phyloP scores from a whole-genome alignment of 2,797 vertebrate species.

The Malacoraja senta region DNA sequence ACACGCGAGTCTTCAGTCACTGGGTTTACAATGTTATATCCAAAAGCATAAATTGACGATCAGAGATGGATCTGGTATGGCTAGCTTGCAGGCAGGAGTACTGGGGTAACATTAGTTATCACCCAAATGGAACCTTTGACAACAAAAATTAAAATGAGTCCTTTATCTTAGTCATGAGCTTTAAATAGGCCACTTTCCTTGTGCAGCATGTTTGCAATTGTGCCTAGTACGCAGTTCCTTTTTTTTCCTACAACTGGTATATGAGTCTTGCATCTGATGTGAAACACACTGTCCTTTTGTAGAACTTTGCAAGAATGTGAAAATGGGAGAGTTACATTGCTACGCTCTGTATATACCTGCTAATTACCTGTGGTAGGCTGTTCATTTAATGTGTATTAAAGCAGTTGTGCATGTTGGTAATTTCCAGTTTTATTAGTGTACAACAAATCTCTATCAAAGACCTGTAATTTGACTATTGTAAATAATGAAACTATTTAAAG shows the following conservation, averaged over 20 bases:
- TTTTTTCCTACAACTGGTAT: not conserved
- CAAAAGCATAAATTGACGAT: not conserved
- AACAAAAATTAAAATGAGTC: not conserved
- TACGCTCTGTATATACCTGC: conserved; percentile 4
- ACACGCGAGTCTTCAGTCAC: not conserved
- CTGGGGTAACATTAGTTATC: not conserved
- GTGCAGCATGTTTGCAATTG: not conserved
- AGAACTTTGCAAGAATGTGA: not conserved
- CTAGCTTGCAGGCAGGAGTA: not conserved
- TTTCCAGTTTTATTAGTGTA: not conserved
- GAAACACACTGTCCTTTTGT: conserved; percentile 11
- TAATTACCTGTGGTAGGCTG: not conserved
- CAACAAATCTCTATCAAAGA: conserved; percentile 23
- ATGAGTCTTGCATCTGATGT: not conserved
- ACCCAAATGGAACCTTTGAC: not conserved
- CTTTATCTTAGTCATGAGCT: not conserved
- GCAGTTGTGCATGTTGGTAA: conserved; percentile 26
- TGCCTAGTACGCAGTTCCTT: not conserved
- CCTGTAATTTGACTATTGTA: conserved; percentile 35
- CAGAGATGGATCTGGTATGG: not conserved
- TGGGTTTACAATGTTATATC: not conserved
- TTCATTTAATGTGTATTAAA: conserved; percentile 24
- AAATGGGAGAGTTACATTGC: not conserved
- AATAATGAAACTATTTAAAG: conserved; percentile 37
- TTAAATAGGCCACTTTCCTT: not conserved